A percentile compares a stretch with the other conserved stretches of the same genome.
Conservation (phyloP, 1,140 invertebrate genomes). For the Lamellibrachia luymesi region DNA sequence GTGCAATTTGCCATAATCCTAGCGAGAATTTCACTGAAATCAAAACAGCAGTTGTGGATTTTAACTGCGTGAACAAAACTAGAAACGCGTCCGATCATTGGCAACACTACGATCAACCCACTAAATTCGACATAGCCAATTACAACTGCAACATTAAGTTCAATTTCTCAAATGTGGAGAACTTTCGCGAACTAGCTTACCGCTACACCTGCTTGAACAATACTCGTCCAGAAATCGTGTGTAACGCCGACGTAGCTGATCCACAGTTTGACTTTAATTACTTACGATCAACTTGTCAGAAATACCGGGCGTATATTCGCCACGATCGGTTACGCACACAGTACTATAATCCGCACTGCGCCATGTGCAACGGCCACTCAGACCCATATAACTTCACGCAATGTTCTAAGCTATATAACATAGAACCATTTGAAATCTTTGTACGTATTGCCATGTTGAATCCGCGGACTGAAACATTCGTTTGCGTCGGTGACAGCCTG, state of each 20-base stretch:
- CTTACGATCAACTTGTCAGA: neutral
- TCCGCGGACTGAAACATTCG: neutral
- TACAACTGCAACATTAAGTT: neutral
- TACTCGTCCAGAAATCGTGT: neutral
- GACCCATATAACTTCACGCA: neutral
- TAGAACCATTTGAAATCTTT: neutral
- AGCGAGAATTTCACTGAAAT: neutral
- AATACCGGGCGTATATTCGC: neutral
- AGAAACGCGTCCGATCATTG: neutral
- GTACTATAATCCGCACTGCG: neutral
- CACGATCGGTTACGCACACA: neutral
- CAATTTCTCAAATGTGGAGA: neutral
- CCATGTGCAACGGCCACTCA: neutral
- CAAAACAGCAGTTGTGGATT: neutral
- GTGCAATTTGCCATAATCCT: neutral
- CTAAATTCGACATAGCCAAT: neutral
- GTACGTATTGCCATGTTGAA: neutral
- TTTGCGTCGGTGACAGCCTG: neutral
- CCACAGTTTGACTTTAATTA: neutral
- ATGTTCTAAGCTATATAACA: neutral
- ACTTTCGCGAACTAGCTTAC: neutral
- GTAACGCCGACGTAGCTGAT: neutral
- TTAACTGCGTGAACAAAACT: neutral
- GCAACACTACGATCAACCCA: neutral
- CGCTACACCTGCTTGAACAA: neutral